Conservation (phyloP, 2,113 vertebrate genomes). For the Xenopus tropicalis region UCB_Xtro_10.0 CM004447.2:93382501-93383000, state of each 20-base stretch:
- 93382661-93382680: constrained; percentile 24
- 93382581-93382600: constrained; percentile 27
- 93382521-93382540: too few species aligned
- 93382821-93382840: constrained; percentile 58
- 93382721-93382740: constrained; percentile 43
- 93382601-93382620: constrained; percentile 97
- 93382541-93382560: too few species aligned
- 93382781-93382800: constrained; percentile 71
- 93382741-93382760: constrained; percentile 40
- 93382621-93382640: constrained; percentile 85
- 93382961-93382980: constrained; percentile 39
- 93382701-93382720: constrained; percentile 21
- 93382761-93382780: constrained; percentile 44
- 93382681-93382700: constrained; percentile 14
- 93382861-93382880: constrained; percentile 41
- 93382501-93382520: too few species aligned
- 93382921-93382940: constrained; percentile 40
- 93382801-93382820: constrained; percentile 72
- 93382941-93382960: constrained; percentile 39
- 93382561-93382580: too few species aligned
- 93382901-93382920: constrained; percentile 41
- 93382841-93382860: constrained; percentile 39
- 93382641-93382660: constrained; percentile 70
- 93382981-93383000: constrained; percentile 32
- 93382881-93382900: constrained; percentile 43